These are phyloP conservation scores for Microplitis mediator DNA, from an alignment of 1,140 invertebrate genomes.

Conservation along the genomic window DNA sequence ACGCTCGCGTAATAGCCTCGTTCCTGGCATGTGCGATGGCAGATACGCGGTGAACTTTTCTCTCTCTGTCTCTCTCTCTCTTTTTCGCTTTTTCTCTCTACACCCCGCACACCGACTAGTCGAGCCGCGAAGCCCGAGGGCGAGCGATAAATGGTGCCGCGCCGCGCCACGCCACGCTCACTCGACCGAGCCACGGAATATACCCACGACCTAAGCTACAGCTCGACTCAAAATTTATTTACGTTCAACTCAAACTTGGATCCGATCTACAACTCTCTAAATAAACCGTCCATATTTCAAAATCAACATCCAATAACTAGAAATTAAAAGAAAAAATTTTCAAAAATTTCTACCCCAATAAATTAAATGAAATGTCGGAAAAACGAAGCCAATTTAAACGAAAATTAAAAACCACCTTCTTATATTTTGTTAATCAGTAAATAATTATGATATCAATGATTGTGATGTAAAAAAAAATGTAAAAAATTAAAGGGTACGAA, in stretches of 20 bases:
- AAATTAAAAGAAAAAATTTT: too few relatives aligned
- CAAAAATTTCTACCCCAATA: too few relatives aligned
- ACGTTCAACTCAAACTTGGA: neutral
- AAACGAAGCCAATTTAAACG: neutral
- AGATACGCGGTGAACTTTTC: conserved; percentile 47
- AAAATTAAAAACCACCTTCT: neutral
- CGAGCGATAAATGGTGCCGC: conserved; percentile 53
- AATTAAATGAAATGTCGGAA: too few relatives aligned
- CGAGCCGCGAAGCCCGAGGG: conserved; percentile 32
- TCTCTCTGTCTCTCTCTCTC: neutral
- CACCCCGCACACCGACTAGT: conserved; percentile 16
- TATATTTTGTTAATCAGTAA: neutral
- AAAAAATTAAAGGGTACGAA: neutral
- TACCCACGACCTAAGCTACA: conserved; percentile 13
- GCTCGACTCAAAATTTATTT: conserved; percentile 4
- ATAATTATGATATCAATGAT: neutral
- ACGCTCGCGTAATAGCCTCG: conserved; percentile 59
- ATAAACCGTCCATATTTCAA: too few relatives aligned
- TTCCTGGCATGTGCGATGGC: conserved; percentile 56
- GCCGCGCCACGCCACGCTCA: conserved; percentile 43
- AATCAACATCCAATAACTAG: too few relatives aligned
- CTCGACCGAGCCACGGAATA: conserved; percentile 20
- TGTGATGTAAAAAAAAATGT: neutral
- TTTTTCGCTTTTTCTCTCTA: conserved; percentile 3
- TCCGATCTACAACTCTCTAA: neutral